phyloP scores from a whole-genome alignment of 2,113 vertebrate genomes.

The Hiodon tergisus region DNA sequence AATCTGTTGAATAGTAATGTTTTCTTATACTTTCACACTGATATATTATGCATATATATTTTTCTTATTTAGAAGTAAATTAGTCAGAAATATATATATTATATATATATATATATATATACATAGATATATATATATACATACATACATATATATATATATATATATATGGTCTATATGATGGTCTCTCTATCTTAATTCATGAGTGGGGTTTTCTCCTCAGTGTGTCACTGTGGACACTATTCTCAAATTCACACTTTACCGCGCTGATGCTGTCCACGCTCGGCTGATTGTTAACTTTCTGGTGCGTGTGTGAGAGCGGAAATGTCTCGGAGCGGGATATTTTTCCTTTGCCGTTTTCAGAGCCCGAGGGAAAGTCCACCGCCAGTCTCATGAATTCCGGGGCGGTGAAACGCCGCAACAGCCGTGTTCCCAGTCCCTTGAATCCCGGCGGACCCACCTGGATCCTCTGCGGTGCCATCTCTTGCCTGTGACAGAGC shows the following conservation, averaged over 20 bases:
- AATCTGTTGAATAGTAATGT: not conserved
- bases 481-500: slow-evolving; percentile 50
- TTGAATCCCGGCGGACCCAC: slow-evolving; percentile 39
- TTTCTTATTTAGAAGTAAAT: slow-evolving; percentile 3
- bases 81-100: not conserved
- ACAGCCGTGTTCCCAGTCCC: slow-evolving; percentile 58
- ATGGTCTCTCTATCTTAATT: not conserved
- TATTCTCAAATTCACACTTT: slow-evolving; percentile 67
- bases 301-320: slow-evolving; percentile 55
- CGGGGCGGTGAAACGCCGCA: slow-evolving; percentile 66
- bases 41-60: not conserved
- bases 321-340: slow-evolving; percentile 69
- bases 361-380: slow-evolving; percentile 51
- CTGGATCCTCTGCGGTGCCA: slow-evolving; percentile 47
- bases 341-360: slow-evolving; percentile 51
- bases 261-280: slow-evolving; percentile 69
- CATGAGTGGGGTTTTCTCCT: not conserved
- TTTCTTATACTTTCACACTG: not conserved
- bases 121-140: not conserved
- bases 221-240: slow-evolving; percentile 42
- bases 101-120: not conserved
- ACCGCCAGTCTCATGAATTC: slow-evolving; percentile 66
- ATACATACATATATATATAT: not conserved
- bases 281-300: slow-evolving; percentile 65
- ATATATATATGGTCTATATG: not conserved